Evolutionary conservation across 2,888 invertebrate species (phyloP).

Genomic region (Itoplectis maculator): DNA sequence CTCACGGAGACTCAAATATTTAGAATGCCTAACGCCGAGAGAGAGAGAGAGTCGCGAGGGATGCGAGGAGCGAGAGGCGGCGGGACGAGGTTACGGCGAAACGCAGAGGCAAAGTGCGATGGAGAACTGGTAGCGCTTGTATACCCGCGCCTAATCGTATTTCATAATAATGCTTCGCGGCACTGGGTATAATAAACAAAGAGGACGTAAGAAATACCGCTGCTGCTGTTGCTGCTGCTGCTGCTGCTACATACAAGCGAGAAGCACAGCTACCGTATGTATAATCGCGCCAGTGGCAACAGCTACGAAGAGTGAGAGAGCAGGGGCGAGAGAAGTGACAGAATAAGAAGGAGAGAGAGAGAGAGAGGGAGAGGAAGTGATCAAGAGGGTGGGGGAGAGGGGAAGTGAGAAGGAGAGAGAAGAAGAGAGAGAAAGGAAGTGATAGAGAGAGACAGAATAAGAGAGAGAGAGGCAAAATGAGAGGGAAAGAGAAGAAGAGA

Average conservation of each 20-base stretch:
- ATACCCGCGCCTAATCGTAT: slow-evolving; percentile 79
- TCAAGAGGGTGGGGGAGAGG: not conserved
- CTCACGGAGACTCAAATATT: slow-evolving; percentile 75
- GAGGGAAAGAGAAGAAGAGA: slow-evolving; percentile 4
- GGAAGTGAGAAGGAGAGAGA: slow-evolving; percentile 19
- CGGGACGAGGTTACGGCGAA: slow-evolving; percentile 22
- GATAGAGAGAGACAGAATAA: slow-evolving; percentile 10
- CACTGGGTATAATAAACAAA: slow-evolving; percentile 79
- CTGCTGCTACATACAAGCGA: slow-evolving; percentile 53
- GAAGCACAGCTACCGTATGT: slow-evolving; percentile 63
- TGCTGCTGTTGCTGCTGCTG: slow-evolving; percentile 56
- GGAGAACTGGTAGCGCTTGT: slow-evolving; percentile 60
- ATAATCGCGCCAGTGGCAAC: slow-evolving; percentile 56
- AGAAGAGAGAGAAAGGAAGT: slow-evolving; percentile 8
- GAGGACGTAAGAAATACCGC: slow-evolving; percentile 82
- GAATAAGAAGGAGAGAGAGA: slow-evolving; percentile 21
- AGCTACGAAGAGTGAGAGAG: slow-evolving; percentile 28
- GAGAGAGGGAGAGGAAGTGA: slow-evolving; percentile 21
- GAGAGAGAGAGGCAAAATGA: not conserved
- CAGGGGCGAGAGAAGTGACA: no score
- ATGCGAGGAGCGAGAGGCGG: slow-evolving; percentile 24
- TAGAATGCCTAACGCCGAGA: slow-evolving; percentile 69
- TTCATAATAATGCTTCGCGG: slow-evolving; percentile 79
- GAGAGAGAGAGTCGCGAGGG: not conserved
- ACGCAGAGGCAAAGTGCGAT: slow-evolving; percentile 48